Evolutionary conservation across 2,888 invertebrate genomes (phyloP).

Genomic region (Megalurothrips usitatus): DNA sequence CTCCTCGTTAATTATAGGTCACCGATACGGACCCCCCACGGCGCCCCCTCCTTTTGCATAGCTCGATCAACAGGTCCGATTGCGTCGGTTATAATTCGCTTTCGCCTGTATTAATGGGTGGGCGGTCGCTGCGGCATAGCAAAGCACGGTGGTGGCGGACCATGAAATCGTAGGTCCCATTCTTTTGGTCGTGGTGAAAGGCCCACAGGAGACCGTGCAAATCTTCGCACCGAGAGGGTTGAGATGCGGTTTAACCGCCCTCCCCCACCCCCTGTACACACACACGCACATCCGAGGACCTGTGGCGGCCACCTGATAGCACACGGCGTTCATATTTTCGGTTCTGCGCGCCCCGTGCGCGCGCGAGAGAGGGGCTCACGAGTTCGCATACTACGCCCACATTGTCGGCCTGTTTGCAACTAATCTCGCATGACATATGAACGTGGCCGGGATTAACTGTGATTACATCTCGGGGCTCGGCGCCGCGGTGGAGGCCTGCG

Average conservation of each 20-base stretch:
- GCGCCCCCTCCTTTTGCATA: neutral
- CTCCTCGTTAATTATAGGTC: neutral
- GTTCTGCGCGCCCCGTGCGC: neutral
- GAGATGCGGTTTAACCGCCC: too few species aligned
- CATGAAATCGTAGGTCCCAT: too few species aligned
- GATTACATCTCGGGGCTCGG: slow-evolving; percentile 10
- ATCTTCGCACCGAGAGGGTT: too few species aligned
- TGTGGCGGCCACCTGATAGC: neutral
- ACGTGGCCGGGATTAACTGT: slow-evolving; percentile 19
- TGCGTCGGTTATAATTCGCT: too few species aligned
- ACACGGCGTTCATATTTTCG: slow-evolving; percentile 4
- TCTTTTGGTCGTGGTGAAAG: too few species aligned
- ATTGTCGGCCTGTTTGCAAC: slow-evolving; percentile 22
- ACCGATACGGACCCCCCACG: neutral
- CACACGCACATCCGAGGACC: neutral
- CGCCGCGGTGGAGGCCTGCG: neutral
- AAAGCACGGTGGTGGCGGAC: too few species aligned
- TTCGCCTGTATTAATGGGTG: too few species aligned
- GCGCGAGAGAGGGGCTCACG: neutral
- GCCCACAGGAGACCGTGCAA: too few species aligned
- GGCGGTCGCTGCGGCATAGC: too few species aligned
- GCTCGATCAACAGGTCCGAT: neutral
- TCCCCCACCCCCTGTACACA: too few species aligned
- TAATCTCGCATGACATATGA: slow-evolving; percentile 26
- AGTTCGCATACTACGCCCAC: slow-evolving; percentile 4